Evolutionary conservation across 2,113 vertebrate genomes (phyloP).

Genomic region (Columba janthina): DNA sequence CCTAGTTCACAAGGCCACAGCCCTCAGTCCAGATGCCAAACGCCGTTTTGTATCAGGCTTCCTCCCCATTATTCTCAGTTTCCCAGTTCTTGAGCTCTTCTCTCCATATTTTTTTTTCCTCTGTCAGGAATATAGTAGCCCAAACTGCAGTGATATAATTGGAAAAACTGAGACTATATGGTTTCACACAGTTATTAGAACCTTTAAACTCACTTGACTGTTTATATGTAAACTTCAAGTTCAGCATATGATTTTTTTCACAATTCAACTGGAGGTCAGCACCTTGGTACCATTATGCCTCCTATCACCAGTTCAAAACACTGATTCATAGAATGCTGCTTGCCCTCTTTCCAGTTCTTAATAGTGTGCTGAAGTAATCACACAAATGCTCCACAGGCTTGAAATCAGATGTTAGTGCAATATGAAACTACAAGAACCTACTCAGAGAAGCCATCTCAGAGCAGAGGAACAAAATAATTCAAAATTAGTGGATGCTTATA

Average conservation of each 20-base stretch:
- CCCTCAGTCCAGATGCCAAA: neutral
- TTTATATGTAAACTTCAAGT: neutral
- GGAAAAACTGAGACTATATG: neutral
- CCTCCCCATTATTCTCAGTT: neutral
- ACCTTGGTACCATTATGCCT: neutral
- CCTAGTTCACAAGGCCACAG: neutral
- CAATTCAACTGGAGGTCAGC: neutral
- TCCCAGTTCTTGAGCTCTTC: neutral
- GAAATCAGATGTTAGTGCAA: neutral
- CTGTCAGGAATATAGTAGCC: neutral
- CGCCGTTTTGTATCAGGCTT: neutral
- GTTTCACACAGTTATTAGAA: neutral
- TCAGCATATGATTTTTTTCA: neutral
- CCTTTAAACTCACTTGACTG: neutral
- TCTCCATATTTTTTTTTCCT: neutral
- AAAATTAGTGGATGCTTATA: neutral
- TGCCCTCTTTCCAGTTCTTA: neutral
- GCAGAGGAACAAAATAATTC: neutral
- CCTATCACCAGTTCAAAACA: neutral
- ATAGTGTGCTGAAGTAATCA: neutral
- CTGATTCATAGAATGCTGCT: neutral
- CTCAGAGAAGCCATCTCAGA: neutral
- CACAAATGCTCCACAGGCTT: neutral
- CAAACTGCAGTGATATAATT: rapidly evolving
- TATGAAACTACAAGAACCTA: neutral